A percentile compares a stretch with the other conserved stretches of the same genome.
phyloP scores from a whole-genome alignment of 2,888 invertebrate genomes.

The Reticulitermes lucifugus region DNA sequence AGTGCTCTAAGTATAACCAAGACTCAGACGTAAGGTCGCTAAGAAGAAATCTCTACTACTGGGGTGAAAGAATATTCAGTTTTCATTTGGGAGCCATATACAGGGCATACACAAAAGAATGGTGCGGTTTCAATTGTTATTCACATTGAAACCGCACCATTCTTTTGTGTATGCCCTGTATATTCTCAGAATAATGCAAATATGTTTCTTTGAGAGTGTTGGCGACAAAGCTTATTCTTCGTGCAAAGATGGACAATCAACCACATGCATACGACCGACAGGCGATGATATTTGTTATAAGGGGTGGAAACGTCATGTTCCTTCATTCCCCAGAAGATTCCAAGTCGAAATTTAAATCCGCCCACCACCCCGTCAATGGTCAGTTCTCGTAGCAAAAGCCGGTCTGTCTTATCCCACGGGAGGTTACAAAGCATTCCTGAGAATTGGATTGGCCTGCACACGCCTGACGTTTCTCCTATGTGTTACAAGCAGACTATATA shows the following conservation, averaged over 20 bases:
- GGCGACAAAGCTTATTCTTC: not conserved
- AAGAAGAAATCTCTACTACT: too few relatives aligned
- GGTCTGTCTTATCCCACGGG: conserved; percentile 35
- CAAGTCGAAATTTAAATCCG: not conserved
- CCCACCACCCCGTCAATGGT: not conserved
- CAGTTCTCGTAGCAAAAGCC: not conserved
- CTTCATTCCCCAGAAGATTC: not conserved
- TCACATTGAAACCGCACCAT: too few relatives aligned
- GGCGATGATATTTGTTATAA: not conserved
- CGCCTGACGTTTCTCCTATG: too few relatives aligned
- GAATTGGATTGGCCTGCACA: conserved; percentile 45
- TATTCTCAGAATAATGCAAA: not conserved
- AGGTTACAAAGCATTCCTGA: conserved; percentile 44
- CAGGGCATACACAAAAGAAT: too few relatives aligned
- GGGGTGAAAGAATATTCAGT: too few relatives aligned
- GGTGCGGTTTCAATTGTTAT: too few relatives aligned
- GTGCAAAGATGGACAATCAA: not conserved
- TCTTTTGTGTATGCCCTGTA: too few relatives aligned
- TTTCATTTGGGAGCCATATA: too few relatives aligned
- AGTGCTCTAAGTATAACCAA: too few relatives aligned
- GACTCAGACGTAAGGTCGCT: too few relatives aligned
- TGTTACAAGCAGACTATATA: too few relatives aligned
- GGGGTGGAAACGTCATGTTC: not conserved
- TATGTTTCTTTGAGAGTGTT: not conserved
- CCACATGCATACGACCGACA: not conserved